Base-by-base conservation (phyloP, 2,888 invertebrate genomes). In the Spialia ferax region DNA sequence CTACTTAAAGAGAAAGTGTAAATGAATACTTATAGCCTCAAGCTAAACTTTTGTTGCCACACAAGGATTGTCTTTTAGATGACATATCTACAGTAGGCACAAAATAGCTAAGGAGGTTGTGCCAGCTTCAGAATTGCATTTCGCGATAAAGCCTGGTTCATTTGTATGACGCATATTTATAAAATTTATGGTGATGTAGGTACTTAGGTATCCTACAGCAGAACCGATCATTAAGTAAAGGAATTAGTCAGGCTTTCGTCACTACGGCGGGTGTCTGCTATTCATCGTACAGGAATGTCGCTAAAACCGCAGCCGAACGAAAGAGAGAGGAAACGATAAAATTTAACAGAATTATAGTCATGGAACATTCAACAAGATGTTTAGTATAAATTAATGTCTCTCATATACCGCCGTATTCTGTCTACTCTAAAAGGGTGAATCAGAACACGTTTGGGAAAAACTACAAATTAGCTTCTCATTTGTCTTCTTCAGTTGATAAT, bases 181-280 rank as follows among this genome's bases (percentile, higher is more conserved):
- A 56, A 7, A 35, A 20, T 35, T 22, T 18, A 45, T 56, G 11
- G 5, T 20, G 35, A 15, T 6, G 18, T n/a, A n/a, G n/a, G n/a
- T n/a, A n/a, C n/a, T n/a, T n/a, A n/a, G n/a, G n/a, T 35, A 45
- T 54, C 23, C 23, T 26, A 23, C 42, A 42, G 42, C 35, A 29
- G 32, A 57, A 48, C 32, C 32, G 23, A 56, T 48, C 23, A 35
- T 56, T 48, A 22, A 48, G n/a, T 48, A 48, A 45, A 48, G 45
- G 32, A 35, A 64, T 64, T 64, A 64, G 63, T 56, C 63, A 63
- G 54, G 63, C 54, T 63, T 56, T 64, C 56, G 63, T 64, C 63
- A 64, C 63, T 15, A 42, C 15, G 7, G 15, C 11, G 2, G 15
- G 10, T 42, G 7, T 15, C 15, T 42, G 22, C 48, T 18, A 56